Percentiles rank a stretch among this genome's conserved stretches.
phyloP scores from a whole-genome alignment of 2,888 invertebrate genomes.

The Eupithecia subumbrata region DNA sequence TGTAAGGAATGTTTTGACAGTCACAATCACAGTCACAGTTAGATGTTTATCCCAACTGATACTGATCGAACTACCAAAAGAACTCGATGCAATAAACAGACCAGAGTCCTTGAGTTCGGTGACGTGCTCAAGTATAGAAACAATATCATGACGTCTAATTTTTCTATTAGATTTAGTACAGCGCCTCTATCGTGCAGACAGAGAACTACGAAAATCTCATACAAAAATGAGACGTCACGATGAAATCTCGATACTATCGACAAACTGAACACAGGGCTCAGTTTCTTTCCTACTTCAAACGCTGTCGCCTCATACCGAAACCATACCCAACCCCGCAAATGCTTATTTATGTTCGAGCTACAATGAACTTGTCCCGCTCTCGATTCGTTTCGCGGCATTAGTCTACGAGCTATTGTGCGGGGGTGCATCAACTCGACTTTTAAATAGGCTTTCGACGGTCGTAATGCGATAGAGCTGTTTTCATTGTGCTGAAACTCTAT shows the following conservation, averaged over 20 bases:
- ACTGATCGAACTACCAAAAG: no score
- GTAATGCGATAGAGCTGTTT: slow-evolving; percentile 57
- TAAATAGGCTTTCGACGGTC: slow-evolving; percentile 63
- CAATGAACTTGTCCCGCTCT: slow-evolving; percentile 75
- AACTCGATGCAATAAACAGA: no score
- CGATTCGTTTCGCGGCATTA: slow-evolving; percentile 78
- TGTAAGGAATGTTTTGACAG: neutral
- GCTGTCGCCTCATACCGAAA: slow-evolving; percentile 34
- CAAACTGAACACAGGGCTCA: neutral
- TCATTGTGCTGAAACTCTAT: slow-evolving; percentile 5
- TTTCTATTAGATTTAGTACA: no score
- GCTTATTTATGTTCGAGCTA: slow-evolving; percentile 78
- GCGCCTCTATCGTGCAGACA: neutral
- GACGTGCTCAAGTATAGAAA: no score
- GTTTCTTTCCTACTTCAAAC: slow-evolving; percentile 3
- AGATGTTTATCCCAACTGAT: no score
- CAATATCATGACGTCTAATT: no score
- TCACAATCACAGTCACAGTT: neutral
- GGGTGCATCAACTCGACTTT: slow-evolving; percentile 60
- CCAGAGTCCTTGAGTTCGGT: no score
- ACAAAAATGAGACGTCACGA: neutral
- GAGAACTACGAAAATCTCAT: neutral
- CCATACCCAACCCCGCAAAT: slow-evolving; percentile 75
- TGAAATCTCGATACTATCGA: neutral
- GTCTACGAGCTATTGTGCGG: slow-evolving; percentile 64